These are phyloP conservation scores for Oncorhynchus gorbuscha DNA, from an alignment of 2,113 vertebrate genomes.

Conservation along the genomic window DNA sequence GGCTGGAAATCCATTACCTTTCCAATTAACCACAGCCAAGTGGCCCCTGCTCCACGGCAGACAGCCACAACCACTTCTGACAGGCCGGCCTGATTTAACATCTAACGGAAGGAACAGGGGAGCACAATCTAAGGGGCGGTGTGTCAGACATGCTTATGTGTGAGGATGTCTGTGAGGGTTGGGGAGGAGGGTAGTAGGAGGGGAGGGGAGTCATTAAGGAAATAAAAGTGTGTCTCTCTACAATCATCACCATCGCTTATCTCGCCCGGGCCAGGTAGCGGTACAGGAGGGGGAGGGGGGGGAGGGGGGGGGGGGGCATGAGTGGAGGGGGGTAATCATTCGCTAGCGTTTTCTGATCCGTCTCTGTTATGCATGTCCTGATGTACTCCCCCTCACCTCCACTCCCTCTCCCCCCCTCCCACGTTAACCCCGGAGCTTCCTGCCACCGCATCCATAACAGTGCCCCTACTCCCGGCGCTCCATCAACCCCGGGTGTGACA, in stretches of 20 bases:
- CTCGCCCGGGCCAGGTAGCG: neutral
- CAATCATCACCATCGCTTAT: neutral
- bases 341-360: neutral
- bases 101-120: neutral
- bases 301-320: neutral
- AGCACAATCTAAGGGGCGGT: neutral
- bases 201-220: neutral
- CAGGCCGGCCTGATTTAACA: constrained; percentile 2
- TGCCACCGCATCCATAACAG: neutral
- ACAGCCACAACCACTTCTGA: neutral
- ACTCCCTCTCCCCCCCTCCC: neutral
- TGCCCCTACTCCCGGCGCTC: neutral
- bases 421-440: neutral
- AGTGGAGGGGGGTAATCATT: neutral
- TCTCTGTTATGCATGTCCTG: neutral
- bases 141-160: neutral
- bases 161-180: neutral
- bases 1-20: constrained; percentile 17
- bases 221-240: neutral
- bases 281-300: too few relatives aligned
- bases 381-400: neutral
- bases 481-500: neutral
- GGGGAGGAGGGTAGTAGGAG: neutral
- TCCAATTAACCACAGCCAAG: constrained; percentile 20
- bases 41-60: neutral